Conservation (phyloP, 2,113 vertebrate genomes). For the Cyphomyrus discorhynchus region DNA sequence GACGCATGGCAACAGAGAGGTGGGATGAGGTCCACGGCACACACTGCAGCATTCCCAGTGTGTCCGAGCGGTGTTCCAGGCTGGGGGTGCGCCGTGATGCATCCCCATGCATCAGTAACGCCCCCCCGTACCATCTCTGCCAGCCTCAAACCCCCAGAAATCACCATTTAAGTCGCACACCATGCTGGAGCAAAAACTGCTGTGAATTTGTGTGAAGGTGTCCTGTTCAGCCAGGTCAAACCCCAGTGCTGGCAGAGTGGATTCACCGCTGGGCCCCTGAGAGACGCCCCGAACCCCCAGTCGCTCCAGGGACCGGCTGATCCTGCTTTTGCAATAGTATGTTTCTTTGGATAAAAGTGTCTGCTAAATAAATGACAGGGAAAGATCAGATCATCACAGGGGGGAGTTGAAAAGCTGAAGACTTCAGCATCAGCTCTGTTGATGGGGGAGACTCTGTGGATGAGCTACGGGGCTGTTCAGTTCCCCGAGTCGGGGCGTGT, state of each 20-base stretch:
- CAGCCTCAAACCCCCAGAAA: background rate
- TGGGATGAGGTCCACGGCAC: background rate
- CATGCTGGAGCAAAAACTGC: background rate
- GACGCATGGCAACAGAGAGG: background rate
- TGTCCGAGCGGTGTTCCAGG: background rate
- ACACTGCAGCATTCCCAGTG: background rate
- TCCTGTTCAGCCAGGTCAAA: background rate
- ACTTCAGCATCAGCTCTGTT: background rate
- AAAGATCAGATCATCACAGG: background rate
- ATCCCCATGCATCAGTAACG: background rate
- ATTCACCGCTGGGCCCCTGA: background rate
- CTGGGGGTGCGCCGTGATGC: constrained; percentile 13
- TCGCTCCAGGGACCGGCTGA: background rate
- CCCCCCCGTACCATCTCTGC: constrained; percentile 11
- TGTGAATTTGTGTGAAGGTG: background rate
- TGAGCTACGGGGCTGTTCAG: background rate
- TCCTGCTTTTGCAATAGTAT: background rate
- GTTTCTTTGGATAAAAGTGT: background rate
- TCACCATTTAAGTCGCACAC: background rate
- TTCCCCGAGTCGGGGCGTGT: background rate
- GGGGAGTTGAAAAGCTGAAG: background rate
- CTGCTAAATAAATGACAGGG: background rate
- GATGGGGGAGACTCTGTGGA: background rate
- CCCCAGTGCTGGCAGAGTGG: background rate
- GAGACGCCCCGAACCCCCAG: background rate